These are phyloP conservation scores for Rhabdomys dilectus DNA, from an alignment of 2,113 vertebrate genomes.

Conservation along the genomic window DNA sequence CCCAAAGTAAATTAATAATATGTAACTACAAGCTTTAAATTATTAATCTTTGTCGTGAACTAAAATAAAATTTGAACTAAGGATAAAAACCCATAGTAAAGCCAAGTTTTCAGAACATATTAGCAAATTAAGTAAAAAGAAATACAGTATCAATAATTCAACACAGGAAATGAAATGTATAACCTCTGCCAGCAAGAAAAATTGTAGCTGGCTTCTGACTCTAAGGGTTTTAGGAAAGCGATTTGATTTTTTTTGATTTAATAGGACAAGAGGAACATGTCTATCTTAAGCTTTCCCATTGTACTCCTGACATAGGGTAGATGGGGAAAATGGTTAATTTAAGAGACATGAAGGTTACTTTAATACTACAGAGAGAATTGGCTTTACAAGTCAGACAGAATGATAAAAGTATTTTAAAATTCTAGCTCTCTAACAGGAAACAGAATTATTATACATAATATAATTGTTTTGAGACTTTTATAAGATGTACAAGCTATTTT, in stretches of 20 bases:
- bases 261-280: background rate
- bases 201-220: background rate
- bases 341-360: background rate
- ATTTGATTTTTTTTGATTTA: background rate
- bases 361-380: background rate
- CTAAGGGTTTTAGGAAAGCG: conserved; percentile 30
- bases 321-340: conserved; percentile 8
- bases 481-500: background rate
- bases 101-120: conserved; percentile 60
- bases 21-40: conserved; percentile 59
- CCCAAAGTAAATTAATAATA: conserved; percentile 13
- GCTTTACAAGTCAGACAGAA: conserved; percentile 30
- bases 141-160: conserved; percentile 80
- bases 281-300: conserved; percentile 17
- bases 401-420: conserved; percentile 1
- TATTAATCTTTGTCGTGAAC: conserved; percentile 23
- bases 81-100: conserved; percentile 57
- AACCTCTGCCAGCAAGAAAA: conserved; percentile 53
- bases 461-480: conserved; percentile 16
- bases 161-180: background rate
- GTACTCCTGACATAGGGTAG: conserved; percentile 2
- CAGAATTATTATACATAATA: conserved; percentile 34
- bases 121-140: conserved; percentile 65
- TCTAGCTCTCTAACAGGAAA: conserved; percentile 37
- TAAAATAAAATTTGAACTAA: conserved; percentile 66